Conservation (phyloP, 2,888 invertebrate species). For the Polyploca ridens region DNA sequence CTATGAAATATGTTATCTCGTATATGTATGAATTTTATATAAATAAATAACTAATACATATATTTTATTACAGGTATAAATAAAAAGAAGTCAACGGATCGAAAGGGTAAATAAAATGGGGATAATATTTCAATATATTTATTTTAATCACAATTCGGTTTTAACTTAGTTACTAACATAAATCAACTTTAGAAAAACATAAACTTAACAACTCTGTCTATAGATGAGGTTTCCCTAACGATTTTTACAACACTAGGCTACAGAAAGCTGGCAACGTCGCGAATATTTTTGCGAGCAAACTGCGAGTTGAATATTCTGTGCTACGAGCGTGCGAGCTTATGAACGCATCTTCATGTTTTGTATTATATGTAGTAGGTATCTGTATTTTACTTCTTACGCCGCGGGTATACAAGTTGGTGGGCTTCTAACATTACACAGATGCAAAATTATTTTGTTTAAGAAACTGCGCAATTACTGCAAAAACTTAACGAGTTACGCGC, state of each 20-base stretch:
- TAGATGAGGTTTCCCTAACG: background rate
- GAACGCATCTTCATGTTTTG: background rate
- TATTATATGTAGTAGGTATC: background rate
- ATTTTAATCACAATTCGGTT: background rate
- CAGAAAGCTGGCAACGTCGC: background rate
- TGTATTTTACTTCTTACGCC: no score
- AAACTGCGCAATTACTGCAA: background rate
- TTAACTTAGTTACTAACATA: background rate
- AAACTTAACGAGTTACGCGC: no score
- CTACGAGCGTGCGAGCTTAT: no score
- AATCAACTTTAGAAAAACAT: background rate
- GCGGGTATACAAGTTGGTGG: no score
- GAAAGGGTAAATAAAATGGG: background rate
- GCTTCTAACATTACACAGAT: background rate
- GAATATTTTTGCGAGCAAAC: background rate
- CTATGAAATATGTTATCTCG: no score
- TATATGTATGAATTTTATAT: no score
- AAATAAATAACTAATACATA: no score
- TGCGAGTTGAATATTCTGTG: background rate
- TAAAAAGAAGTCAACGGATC: background rate
- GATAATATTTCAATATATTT: no score
- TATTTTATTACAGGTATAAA: no score
- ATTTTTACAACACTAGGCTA: conserved; percentile 5
- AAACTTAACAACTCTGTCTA: background rate
- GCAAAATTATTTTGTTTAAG: background rate